Base-by-base conservation (phyloP, 1,140 invertebrate genomes). In the Mylabris phalerata region DNA sequence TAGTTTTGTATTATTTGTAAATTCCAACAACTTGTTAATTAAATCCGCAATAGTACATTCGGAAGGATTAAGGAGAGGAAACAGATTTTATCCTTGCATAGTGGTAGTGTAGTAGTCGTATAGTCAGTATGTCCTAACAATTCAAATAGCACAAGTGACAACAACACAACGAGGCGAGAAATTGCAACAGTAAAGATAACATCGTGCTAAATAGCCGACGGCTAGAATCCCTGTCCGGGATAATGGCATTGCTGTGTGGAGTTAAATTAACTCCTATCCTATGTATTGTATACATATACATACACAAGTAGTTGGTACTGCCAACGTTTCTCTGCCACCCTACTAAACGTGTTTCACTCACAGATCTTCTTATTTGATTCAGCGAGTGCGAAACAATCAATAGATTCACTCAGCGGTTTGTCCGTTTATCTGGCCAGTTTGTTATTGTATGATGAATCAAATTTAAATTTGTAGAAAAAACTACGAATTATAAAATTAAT, bases 101-200 rank as follows among this genome's bases (percentile, higher is more conserved):
- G 19, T 19, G 19, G 19, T 19, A 43, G 26, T 10, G 39, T 46
- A 57, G 45, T 46, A 19, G 39, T 44, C 55, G 45, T 32, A 4
- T 32, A 32, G 32, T 32, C 32, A 32, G 32, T 5, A 32, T 49
- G 49, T 13, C 49, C 50, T 50, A 50, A 32, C 55, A 50, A 52
- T 51, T 61, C 60, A 50, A 52, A 57, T 44, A n/a, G 40, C 51
- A 49, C 41, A 52, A 51, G 61, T 58, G 60, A 62, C 60, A 59
- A 58, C 51, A 50, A 51, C 48, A 67, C 60, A 62, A 67, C 65
- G 62, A 63, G 59, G 56, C 65, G 65, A 64, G 65, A 68, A 62
- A 65, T 68, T 68, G 64, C 64, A 55, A 66, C 64, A 68, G 50
- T 60, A 68, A 64, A 66, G 66, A 68, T 65, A 68, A 68, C 66